phyloP scores from a whole-genome alignment of 2,797 vertebrate genomes.

The Huso huso region DNA sequence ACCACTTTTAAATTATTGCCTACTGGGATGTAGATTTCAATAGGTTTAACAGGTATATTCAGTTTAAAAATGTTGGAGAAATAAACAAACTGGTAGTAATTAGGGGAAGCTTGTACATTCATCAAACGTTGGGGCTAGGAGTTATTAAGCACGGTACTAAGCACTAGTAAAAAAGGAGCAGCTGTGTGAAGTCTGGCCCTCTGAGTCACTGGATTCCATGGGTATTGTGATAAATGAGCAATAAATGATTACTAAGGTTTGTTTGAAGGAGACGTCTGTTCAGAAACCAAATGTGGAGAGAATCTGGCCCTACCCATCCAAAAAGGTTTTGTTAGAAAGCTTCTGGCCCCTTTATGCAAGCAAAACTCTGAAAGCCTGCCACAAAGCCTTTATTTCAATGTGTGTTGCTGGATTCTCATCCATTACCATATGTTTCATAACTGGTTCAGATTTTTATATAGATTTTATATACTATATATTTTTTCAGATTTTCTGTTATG shows the following conservation, averaged over 20 bases:
- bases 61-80: no score
- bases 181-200: slow-evolving; percentile 17
- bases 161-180: slow-evolving; percentile 2
- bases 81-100: no score
- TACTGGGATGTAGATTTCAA: no score
- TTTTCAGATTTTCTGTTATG: no score
- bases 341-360: background rate
- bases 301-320: slow-evolving; percentile 15
- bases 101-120: no score
- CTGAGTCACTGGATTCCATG: slow-evolving; percentile 15
- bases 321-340: slow-evolving; percentile 7
- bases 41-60: no score
- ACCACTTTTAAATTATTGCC: no score
- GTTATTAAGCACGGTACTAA: no score
- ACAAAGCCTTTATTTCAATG: slow-evolving; percentile 3
- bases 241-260: slow-evolving; percentile 17
- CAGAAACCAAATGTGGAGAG: slow-evolving; percentile 15
- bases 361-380: slow-evolving; percentile 1
- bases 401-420: background rate
- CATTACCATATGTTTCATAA: background rate
- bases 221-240: slow-evolving; percentile 19
- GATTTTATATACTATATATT: no score
- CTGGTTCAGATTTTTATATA: no score
- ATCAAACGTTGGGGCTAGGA: no score
- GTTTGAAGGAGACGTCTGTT: slow-evolving; percentile 17